Base-by-base conservation (phyloP, 2,113 vertebrate genomes). In the Phoenicopterus ruber region DNA sequence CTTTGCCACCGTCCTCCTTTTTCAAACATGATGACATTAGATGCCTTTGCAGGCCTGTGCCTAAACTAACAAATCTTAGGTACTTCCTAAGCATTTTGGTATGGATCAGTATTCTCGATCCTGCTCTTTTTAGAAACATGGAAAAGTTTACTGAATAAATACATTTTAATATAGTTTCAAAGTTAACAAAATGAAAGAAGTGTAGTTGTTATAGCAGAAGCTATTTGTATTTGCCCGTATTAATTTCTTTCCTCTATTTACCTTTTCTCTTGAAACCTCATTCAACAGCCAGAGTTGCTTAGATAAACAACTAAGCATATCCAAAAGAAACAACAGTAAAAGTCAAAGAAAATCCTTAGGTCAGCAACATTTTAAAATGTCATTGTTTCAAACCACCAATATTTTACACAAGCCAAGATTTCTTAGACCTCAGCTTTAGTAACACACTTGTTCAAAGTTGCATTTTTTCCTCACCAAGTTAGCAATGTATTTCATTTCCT, bases 321-420 rank as follows among this genome's bases (percentile, higher is more conserved):
- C 97, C 97, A 98, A 98, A 92, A 97, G 96, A 97, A 98, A 98
- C 87, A 98, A 82, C 65, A 94, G 86, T 91, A 93, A 95, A 97
- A 96, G 96, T 82, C 70, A 97, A 95, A 97, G 90, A 97, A 97
- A 98, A 96, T 96, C 94, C 96, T 97, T 97, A 94, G 82, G 84
- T 92, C 96, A 97, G 96, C 97, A 97, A 86, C 63, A 84, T 94
- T 97, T 95, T 36, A 17, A 96, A 94, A 82, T 38, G 31, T 50
- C 82, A 89, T 95, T 93, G 73, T 97, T 98, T 97, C 84, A 97
- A 96, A 84, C 74, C 80, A 94, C 69, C 76, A 88, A 69, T 81
- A 93, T 95, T 97, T 97, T 93, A 52, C n/a, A 94, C 86, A 96
- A 82, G 38, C 85, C 82, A 89, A 59, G 36, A 57, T 71, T 92